These are phyloP conservation scores for Heliconius erato DNA, from an alignment of 2,888 invertebrate genomes.

Conservation along the genomic window DNA sequence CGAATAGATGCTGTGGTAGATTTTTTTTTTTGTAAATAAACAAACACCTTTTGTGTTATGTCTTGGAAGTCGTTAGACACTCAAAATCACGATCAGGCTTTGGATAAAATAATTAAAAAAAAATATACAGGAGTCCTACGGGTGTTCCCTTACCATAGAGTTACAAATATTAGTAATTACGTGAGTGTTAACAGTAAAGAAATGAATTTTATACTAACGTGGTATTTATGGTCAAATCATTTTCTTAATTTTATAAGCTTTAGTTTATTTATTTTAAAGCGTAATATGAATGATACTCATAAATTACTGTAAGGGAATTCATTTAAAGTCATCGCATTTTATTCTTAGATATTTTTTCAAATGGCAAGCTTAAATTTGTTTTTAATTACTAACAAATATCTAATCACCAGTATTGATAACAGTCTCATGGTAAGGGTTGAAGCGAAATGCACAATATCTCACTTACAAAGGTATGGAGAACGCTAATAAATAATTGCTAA, in stretches of 20 bases:
- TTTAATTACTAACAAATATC: background rate
- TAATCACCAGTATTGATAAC: conserved; percentile 53
- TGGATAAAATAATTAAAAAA: conserved; percentile 47
- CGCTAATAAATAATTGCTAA: background rate
- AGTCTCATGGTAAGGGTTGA: conserved; percentile 54
- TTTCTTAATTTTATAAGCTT: too few species aligned
- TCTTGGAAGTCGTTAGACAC: conserved; percentile 57
- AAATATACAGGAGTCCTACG: conserved; percentile 52
- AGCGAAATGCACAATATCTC: conserved; percentile 53
- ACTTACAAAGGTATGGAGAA: conserved; percentile 34
- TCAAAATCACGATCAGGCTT: conserved; percentile 54
- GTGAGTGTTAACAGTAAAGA: background rate
- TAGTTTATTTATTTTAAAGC: too few species aligned
- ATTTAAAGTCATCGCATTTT: background rate
- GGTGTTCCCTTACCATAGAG: conserved; percentile 56
- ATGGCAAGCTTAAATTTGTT: background rate
- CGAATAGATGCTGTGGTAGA: background rate
- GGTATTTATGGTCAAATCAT: too few species aligned
- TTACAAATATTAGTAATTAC: conserved; percentile 51
- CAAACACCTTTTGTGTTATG: conserved; percentile 54
- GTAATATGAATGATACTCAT: background rate
- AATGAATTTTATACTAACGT: background rate
- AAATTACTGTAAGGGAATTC: background rate
- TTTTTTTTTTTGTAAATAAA: background rate
- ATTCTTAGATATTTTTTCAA: background rate